A percentile compares a stretch with the other conserved stretches of the same genome.
Evolutionary conservation across 1,140 invertebrate genomes (phyloP).

Genomic region (honey bee (Apis mellifera)): DNA sequence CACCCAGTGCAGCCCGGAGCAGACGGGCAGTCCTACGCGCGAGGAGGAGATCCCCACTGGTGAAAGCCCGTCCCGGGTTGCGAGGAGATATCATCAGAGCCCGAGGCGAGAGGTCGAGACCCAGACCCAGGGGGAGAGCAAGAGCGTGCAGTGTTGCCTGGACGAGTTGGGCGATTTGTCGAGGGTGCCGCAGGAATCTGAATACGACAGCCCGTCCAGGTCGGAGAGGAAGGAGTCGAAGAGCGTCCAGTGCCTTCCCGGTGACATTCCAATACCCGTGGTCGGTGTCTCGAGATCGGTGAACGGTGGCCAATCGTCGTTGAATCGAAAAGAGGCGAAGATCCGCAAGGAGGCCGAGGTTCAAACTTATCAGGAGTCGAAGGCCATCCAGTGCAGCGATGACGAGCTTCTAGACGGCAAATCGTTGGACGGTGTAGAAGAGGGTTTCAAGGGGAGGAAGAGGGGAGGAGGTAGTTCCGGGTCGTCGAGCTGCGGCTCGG

Average conservation of each 20-base stretch:
- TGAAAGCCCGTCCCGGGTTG: neutral
- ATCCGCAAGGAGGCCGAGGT: slow-evolving; percentile 71
- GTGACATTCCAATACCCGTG: slow-evolving; percentile 39
- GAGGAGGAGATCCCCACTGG: neutral
- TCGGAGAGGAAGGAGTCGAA: slow-evolving; percentile 74
- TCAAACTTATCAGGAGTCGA: slow-evolving; percentile 75
- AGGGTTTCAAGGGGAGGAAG: slow-evolving; percentile 15
- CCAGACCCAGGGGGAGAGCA: slow-evolving; percentile 76
- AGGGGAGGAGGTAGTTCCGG: slow-evolving; percentile 34
- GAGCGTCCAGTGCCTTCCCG: slow-evolving; percentile 70
- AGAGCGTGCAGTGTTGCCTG: slow-evolving; percentile 73
- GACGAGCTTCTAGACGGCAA: slow-evolving; percentile 51
- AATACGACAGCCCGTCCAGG: slow-evolving; percentile 62
- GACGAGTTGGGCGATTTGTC: slow-evolving; percentile 62
- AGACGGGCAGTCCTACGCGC: slow-evolving; percentile 35
- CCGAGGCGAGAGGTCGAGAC: slow-evolving; percentile 72
- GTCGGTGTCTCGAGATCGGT: neutral
- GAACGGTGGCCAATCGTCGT: neutral
- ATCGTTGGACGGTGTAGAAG: neutral
- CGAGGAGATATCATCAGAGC: slow-evolving; percentile 55
- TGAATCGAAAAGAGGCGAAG: neutral
- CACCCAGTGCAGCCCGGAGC: slow-evolving; percentile 64
- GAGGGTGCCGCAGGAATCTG: neutral
- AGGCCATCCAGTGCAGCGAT: slow-evolving; percentile 71
- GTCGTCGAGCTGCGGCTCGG: slow-evolving; percentile 48